Evolutionary conservation across 2,888 invertebrate genomes (phyloP), one percentile per base, ranked within the genome.

Genomic region (Molorchus minor): DNA sequence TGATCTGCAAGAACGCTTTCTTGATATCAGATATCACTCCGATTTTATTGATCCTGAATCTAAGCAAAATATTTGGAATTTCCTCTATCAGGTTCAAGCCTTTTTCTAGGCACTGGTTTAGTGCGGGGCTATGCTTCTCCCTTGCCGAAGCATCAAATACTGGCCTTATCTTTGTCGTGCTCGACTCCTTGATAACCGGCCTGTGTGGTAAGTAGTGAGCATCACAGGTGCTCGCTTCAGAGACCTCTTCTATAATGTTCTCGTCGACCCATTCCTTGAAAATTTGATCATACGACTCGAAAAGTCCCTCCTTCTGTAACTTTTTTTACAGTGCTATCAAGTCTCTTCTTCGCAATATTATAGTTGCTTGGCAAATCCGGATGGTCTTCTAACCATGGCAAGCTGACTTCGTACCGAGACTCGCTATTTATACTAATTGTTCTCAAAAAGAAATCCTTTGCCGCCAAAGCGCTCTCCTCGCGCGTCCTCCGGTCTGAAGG

Each of bases 401-500:
- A n/a, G n/a, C n/a, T n/a, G n/a, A n/a, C n/a, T n/a, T n/a, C n/a
- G n/a, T n/a, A n/a, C n/a, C n/a, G n/a, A 7, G 62, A 61, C 12
- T 58, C 57, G 1, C 35, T 19, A 38, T 62, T 52, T 0, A 57
- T 10, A 5, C 5, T 44, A 2, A 62, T 54, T 2, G 58, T 68
- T 8, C 58, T 15, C 35, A 47, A 10, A 58, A 64, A 64, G 5
- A 58, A 16, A 4, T 59, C 33, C 17, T 44, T 60, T 8, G 55
- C 56, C 16, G 40, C 58, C 17, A 52, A 10, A 2, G 21, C 21
- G 8, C 3, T 2, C 12, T 21, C 43, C 19, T 21, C n/a, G 7
- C 13, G 10, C n/a, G 19, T n/a, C 5, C 0, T 65, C 8, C 53
- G 69, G 49, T 72, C 69, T 0, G 67, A 43, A 0, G 75, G 74